Conservation (phyloP, 2,888 invertebrate species). For the Chirona hameri region DNA sequence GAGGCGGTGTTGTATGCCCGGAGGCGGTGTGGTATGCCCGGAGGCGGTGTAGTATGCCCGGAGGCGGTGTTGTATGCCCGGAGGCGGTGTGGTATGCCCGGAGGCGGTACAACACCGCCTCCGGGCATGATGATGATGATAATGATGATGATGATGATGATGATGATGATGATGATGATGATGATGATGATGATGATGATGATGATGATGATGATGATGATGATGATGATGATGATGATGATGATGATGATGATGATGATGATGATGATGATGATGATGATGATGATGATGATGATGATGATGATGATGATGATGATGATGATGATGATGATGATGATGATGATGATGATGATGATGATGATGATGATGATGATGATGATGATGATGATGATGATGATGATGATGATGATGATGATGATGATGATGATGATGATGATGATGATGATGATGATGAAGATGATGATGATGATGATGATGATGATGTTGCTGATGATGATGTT, state of each 20-base stretch:
- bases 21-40: too few species aligned
- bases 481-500: too few species aligned
- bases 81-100: too few species aligned
- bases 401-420: conserved; percentile 11
- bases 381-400: conserved; percentile 11
- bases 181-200: conserved; percentile 22
- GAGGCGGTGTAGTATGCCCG: too few species aligned
- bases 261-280: conserved; percentile 9
- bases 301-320: conserved; percentile 22
- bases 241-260: conserved; percentile 22
- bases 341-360: conserved; percentile 22
- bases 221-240: conserved; percentile 22
- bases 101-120: too few species aligned
- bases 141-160: conserved; percentile 22
- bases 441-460: conserved; percentile 10
- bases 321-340: conserved; percentile 22
- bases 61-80: too few species aligned
- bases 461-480: too few species aligned
- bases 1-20: too few species aligned
- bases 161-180: conserved; percentile 11
- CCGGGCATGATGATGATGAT: neutral
- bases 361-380: conserved; percentile 12
- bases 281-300: too few species aligned
- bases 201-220: conserved; percentile 22
- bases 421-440: conserved; percentile 22